Conservation (phyloP, 2,888 invertebrate genomes). For the Leptinotarsa haldemani region DNA sequence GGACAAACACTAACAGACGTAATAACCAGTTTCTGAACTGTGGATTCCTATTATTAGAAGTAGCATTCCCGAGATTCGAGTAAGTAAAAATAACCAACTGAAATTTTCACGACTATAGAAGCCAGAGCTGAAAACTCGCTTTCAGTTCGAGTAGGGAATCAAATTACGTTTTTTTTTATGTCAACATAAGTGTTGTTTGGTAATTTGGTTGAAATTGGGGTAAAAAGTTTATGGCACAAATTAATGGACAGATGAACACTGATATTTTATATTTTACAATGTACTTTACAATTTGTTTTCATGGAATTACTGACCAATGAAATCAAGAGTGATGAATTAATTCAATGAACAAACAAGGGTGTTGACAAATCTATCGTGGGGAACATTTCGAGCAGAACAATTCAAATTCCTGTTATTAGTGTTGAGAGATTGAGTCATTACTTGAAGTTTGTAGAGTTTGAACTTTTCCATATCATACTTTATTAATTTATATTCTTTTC, state of each 20-base stretch:
- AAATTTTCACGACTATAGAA: slow-evolving; percentile 1
- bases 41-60: slow-evolving; percentile 22
- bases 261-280: background rate
- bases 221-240: background rate
- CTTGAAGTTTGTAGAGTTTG: no score
- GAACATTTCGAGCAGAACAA: no score
- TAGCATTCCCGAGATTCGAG: slow-evolving; percentile 18
- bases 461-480: no score
- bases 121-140: background rate
- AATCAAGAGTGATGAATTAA: background rate
- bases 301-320: background rate
- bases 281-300: background rate
- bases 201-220: background rate
- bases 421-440: no score
- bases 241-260: background rate
- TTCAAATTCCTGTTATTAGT: no score
- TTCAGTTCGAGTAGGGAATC: background rate
- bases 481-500: no score
- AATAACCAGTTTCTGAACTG: background rate
- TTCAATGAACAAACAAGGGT: background rate
- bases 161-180: background rate
- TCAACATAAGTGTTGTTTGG: no score
- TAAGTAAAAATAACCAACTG: slow-evolving; percentile 21
- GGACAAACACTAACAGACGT: slow-evolving; percentile 49
- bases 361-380: background rate